Evolutionary conservation across 2,113 vertebrate genomes (phyloP).

Genomic region (Tyrannus savana): DNA sequence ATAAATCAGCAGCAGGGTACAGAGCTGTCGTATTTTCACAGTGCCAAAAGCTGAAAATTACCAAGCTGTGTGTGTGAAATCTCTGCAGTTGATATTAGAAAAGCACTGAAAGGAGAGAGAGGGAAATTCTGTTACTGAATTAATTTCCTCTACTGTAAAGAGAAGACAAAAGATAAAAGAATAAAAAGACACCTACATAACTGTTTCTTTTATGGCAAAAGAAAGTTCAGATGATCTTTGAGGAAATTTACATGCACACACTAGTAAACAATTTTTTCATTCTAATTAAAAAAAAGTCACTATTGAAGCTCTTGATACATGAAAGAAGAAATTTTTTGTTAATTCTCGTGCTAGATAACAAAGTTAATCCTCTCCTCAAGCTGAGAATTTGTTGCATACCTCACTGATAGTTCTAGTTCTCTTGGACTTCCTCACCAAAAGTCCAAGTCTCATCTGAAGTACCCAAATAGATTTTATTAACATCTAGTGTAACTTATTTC

Average conservation of each 20-base stretch:
- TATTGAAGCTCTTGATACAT: not conserved
- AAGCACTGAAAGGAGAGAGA: not conserved
- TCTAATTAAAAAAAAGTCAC: not conserved
- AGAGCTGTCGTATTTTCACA: not conserved
- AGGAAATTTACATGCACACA: not conserved
- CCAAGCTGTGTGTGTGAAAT: not conserved
- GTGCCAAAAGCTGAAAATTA: not conserved
- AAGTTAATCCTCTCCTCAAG: rapidly evolving
- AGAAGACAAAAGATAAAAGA: not conserved
- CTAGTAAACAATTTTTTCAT: not conserved
- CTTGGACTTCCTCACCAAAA: not conserved
- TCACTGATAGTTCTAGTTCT: not conserved
- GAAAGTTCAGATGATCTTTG: not conserved
- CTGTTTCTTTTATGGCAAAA: not conserved
- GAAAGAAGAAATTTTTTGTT: not conserved
- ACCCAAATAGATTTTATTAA: not conserved
- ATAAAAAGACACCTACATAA: not conserved
- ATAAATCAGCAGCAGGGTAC: not conserved
- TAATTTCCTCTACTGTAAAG: not conserved
- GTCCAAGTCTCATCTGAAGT: not conserved
- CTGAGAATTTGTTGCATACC: rapidly evolving
- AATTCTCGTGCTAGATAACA: not conserved
- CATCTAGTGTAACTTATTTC: not conserved
- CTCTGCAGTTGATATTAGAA: not conserved
- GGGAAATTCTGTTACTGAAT: not conserved